Conservation (phyloP, 1,140 invertebrate genomes). For the Nilaparvata lugens region DNA sequence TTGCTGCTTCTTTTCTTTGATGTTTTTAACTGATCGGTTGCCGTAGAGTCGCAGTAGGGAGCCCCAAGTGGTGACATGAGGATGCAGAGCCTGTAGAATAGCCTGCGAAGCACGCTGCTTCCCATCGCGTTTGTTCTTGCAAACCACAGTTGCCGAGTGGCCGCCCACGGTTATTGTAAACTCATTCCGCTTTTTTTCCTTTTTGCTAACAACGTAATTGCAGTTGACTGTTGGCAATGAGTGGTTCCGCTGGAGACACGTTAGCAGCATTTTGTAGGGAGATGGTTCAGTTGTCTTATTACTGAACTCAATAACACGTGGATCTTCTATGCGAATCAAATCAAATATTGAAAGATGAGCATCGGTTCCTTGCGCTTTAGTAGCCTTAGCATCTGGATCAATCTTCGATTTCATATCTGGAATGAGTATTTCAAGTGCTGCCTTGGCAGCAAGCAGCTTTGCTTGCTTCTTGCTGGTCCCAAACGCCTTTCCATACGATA, state of each 20-base stretch:
- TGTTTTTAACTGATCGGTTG: slow-evolving; percentile 81
- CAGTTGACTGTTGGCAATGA: background rate
- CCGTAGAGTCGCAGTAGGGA: slow-evolving; percentile 88
- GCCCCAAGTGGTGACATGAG: slow-evolving; percentile 91
- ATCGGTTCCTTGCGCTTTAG: slow-evolving; percentile 21
- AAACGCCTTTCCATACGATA: slow-evolving; percentile 86
- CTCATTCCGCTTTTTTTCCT: slow-evolving; percentile 88
- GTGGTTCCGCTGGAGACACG: slow-evolving; percentile 71
- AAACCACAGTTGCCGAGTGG: slow-evolving; percentile 76
- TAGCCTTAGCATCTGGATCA: slow-evolving; percentile 15
- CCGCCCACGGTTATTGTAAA: slow-evolving; percentile 92
- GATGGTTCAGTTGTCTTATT: slow-evolving; percentile 90
- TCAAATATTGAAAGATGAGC: slow-evolving; percentile 68
- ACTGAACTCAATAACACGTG: slow-evolving; percentile 86
- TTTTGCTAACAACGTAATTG: slow-evolving; percentile 75
- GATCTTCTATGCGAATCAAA: slow-evolving; percentile 86
- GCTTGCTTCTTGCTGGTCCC: slow-evolving; percentile 93
- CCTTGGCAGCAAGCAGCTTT: slow-evolving; percentile 82
- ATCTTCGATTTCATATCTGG: slow-evolving; percentile 74
- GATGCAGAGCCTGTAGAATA: slow-evolving; percentile 85
- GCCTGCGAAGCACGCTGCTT: slow-evolving; percentile 93
- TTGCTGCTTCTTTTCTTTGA: slow-evolving; percentile 89
- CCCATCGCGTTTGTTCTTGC: slow-evolving; percentile 95
- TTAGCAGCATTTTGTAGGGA: slow-evolving; percentile 85
- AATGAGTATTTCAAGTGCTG: slow-evolving; percentile 85